These are phyloP conservation scores for Cryptus armator DNA, from an alignment of 2,888 invertebrate species.

Conservation along the genomic window DNA sequence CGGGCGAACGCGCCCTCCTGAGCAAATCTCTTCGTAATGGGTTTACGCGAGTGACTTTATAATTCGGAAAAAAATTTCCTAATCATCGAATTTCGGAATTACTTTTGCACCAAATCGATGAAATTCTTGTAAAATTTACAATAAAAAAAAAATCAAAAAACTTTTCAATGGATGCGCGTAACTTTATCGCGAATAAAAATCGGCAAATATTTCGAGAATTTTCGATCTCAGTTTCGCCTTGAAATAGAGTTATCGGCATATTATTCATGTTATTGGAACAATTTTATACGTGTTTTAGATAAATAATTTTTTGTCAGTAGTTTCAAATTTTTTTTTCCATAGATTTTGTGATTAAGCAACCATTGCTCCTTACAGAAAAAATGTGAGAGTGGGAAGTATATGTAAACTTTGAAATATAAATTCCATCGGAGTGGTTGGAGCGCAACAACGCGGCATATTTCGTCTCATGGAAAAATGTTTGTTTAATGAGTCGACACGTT, in stretches of 20 bases:
- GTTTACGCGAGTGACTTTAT: not conserved
- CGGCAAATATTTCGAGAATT: too few relatives aligned
- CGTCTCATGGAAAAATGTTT: conserved; percentile 12
- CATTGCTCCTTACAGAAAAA: not conserved
- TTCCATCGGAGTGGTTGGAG: not conserved
- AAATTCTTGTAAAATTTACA: too few relatives aligned
- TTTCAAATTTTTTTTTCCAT: not conserved
- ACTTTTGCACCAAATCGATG: too few relatives aligned
- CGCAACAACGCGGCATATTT: not conserved
- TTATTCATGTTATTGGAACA: too few relatives aligned
- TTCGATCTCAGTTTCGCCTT: too few relatives aligned
- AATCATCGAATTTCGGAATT: too few relatives aligned
- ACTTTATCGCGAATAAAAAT: too few relatives aligned
- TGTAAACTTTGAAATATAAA: not conserved
- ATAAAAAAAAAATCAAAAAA: too few relatives aligned
- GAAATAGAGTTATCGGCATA: too few relatives aligned
- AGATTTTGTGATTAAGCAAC: not conserved
- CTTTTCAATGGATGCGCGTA: too few relatives aligned
- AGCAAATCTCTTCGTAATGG: conserved; percentile 2
- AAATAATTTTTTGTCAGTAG: not conserved
- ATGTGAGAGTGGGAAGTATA: not conserved
- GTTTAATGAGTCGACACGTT: conserved; percentile 14
- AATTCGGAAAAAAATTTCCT: too few relatives aligned
- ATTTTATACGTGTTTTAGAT: not conserved
- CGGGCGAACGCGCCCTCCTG: conserved; percentile 52